Evolutionary conservation across 2,888 invertebrate species (phyloP).

Genomic region (Exocentrus adspersus): DNA sequence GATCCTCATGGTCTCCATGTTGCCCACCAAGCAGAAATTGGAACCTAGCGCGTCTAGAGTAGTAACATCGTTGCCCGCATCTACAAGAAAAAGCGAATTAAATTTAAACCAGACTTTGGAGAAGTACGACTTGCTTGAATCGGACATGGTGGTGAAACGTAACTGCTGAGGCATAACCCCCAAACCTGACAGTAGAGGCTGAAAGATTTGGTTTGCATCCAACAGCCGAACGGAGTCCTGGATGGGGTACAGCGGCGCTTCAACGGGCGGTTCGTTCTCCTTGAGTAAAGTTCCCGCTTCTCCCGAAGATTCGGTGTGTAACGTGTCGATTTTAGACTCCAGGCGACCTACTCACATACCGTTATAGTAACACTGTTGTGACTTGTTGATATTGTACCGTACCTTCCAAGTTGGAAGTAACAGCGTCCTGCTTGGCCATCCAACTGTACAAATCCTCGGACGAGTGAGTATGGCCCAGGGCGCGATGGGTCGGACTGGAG

Average conservation of each 20-base stretch:
- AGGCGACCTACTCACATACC: slow-evolving; percentile 50
- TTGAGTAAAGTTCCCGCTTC: slow-evolving; percentile 67
- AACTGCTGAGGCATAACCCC: slow-evolving; percentile 93
- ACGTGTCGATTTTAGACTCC: slow-evolving; percentile 60
- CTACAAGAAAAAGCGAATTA: too few relatives aligned
- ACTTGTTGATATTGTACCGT: neutral
- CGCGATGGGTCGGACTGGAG: slow-evolving; percentile 59
- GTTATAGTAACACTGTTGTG: neutral
- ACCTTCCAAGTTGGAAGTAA: slow-evolving; percentile 51
- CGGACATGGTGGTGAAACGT: slow-evolving; percentile 62
- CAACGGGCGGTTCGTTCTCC: slow-evolving; percentile 63
- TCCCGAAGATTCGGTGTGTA: slow-evolving; percentile 61
- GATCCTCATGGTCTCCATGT: slow-evolving; percentile 88
- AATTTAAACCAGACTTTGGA: neutral
- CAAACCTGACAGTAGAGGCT: slow-evolving; percentile 87
- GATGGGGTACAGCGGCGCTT: slow-evolving; percentile 76
- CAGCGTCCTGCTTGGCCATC: slow-evolving; percentile 87
- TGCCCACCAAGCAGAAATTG: slow-evolving; percentile 83
- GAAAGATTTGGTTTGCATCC: slow-evolving; percentile 94
- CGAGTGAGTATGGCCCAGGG: slow-evolving; percentile 55
- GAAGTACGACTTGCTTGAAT: slow-evolving; percentile 52
- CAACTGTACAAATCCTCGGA: slow-evolving; percentile 90
- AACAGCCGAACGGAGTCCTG: slow-evolving; percentile 85
- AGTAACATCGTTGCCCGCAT: slow-evolving; percentile 69
- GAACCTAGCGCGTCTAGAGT: slow-evolving; percentile 90